Evolutionary conservation across 1,140 invertebrate species (phyloP), one percentile per base, ranked within the genome.

Genomic region (Ooceraea biroi): DNA sequence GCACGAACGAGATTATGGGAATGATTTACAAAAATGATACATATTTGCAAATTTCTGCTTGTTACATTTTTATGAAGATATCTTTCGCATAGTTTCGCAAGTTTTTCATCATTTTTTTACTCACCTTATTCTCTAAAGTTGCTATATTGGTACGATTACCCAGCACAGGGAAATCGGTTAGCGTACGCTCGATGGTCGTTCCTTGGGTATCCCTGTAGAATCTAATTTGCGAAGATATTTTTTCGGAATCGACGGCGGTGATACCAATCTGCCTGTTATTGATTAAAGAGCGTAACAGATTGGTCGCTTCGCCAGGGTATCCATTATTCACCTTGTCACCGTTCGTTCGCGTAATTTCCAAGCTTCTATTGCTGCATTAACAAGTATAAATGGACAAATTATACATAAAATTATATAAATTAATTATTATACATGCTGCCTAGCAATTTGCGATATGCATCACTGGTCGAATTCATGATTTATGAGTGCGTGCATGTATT

Each of bases 181-280:
- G 41, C 0, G 89, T 90, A 41, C 91, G 88, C 52, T 93, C 92
- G 12, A 91, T 91, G 5, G 92, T 92, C 22, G 91, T 93, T 30
- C 92, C 93, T 80, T 94, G 93, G 4, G 90, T 91, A 60, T 94
- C 93, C 48, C 91, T 90, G 76, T 94, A 94, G 87, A 92, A 94
- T 69, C 91, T 89, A 61, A 94, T 92, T 83, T 94, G 93, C 0
- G 93, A 91, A 19, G 92, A 89, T 63, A 90, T 77, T 88, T 89
- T 80, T 14, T 85, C 88, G 92, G 95, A 41, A 95, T 96, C 91
- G 94, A 95, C 52, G 94, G 96, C 58, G 86, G 94, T 94, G 95
- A 97, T 97, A 57, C 96, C 96, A 52, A 96, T 95, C 91, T 96
- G 96, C 86, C 96, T 95, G 93, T 96, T 97, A 90, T 96, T 97